Conservation (phyloP, 2,113 vertebrate genomes). For the Saguinus midas region DNA sequence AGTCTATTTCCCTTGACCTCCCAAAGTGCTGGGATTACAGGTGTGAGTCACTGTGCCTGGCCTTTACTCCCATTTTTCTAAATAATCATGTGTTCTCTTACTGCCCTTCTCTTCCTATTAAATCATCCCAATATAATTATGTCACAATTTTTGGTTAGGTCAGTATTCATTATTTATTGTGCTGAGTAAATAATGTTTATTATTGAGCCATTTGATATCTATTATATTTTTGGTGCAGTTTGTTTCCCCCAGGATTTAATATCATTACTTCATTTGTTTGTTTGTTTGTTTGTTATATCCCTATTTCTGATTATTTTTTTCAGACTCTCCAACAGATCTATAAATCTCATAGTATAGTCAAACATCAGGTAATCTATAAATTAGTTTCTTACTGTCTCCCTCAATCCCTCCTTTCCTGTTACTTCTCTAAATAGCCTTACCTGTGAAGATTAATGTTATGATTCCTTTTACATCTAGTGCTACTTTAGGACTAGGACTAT, state of each 20-base stretch:
- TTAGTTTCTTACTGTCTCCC: background rate
- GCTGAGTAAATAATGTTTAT: background rate
- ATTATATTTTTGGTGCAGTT: background rate
- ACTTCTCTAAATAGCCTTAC: background rate
- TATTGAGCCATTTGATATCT: background rate
- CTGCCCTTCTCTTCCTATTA: background rate
- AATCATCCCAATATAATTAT: background rate
- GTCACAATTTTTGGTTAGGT: conserved; percentile 19
- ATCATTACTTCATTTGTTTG: background rate
- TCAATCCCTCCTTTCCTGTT: background rate
- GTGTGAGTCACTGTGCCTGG: too few species aligned
- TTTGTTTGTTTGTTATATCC: background rate
- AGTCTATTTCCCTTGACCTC: too few species aligned
- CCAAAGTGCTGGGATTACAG: too few species aligned
- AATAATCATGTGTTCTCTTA: background rate
- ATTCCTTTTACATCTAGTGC: background rate
- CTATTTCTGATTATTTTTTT: background rate
- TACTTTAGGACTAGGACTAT: background rate
- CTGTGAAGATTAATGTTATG: background rate
- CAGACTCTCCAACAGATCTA: background rate
- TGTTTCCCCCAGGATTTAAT: background rate
- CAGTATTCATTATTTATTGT: background rate
- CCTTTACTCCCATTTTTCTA: background rate
- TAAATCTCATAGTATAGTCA: conserved; percentile 4
- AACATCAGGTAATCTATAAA: background rate